These are phyloP conservation scores for Heliconius charithonia DNA, from an alignment of 2,888 invertebrate species.

Conservation along the genomic window DNA sequence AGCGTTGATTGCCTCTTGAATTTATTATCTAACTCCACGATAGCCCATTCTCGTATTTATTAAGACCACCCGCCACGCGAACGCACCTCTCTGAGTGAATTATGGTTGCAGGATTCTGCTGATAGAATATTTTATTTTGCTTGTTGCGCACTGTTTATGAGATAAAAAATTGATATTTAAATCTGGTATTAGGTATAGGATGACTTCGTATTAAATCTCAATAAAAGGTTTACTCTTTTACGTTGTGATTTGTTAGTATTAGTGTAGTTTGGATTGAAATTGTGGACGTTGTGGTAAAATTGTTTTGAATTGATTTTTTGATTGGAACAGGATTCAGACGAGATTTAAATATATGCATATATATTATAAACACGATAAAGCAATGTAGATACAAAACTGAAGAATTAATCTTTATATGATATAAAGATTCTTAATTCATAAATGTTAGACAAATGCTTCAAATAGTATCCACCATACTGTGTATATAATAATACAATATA, in stretches of 20 bases:
- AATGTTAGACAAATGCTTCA: too few species aligned
- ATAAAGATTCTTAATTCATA: too few species aligned
- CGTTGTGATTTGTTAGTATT: background rate
- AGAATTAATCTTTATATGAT: too few species aligned
- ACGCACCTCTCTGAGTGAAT: conserved; percentile 75
- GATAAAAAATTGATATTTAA: conserved; percentile 57
- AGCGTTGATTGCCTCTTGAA: conserved; percentile 84
- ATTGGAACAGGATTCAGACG: background rate
- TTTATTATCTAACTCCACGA: conserved; percentile 80
- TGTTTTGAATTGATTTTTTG: background rate
- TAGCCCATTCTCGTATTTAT: conserved; percentile 83
- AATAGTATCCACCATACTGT: too few species aligned
- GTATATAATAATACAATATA: background rate
- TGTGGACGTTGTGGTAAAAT: too few species aligned
- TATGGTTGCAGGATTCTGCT: conserved; percentile 77
- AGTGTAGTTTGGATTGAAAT: too few species aligned
- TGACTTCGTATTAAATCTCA: conserved; percentile 14
- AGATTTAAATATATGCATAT: background rate
- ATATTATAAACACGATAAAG: too few species aligned
- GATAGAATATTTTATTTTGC: conserved; percentile 82
- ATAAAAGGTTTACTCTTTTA: background rate
- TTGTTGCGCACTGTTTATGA: conserved; percentile 65
- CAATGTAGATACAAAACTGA: too few species aligned
- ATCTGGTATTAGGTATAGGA: conserved; percentile 10
- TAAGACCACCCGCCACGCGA: conserved; percentile 81